Conservation (phyloP, 2,113 vertebrate species). For the Halichoerus grypus region DNA sequence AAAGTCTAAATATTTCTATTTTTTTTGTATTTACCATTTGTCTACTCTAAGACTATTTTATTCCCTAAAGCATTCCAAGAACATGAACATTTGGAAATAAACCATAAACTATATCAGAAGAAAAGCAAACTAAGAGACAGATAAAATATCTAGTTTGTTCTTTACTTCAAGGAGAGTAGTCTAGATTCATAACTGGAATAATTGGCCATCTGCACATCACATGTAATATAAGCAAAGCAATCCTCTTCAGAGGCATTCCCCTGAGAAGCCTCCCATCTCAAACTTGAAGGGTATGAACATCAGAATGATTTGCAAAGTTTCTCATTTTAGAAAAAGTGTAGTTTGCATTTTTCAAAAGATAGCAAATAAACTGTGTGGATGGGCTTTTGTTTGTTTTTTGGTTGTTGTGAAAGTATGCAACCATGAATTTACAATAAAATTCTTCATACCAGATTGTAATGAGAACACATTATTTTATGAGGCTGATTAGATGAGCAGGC, state of each 20-base stretch:
- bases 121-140: constrained; percentile 29
- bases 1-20: background rate
- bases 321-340: background rate
- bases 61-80: constrained; percentile 52
- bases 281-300: constrained; percentile 20
- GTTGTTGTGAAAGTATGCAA: background rate
- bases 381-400: background rate
- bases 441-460: constrained; percentile 30
- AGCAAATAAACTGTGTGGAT: constrained; percentile 40
- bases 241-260: background rate
- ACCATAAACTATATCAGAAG: constrained; percentile 35
- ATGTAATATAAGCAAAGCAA: background rate
- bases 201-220: constrained; percentile 54
- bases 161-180: constrained; percentile 1
- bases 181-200: constrained; percentile 61
- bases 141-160: constrained; percentile 23
- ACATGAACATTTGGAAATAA: constrained; percentile 57
- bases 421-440: constrained; percentile 60
- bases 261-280: background rate
- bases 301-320: constrained; percentile 57
- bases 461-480: constrained; percentile 36
- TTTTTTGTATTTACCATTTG: background rate
- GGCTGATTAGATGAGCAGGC: background rate
- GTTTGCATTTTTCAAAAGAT: background rate
- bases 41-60: background rate